Evolutionary conservation across 2,888 invertebrate species (phyloP), one percentile per base, ranked within the genome.

Genomic region (Stramonita haemastoma): DNA sequence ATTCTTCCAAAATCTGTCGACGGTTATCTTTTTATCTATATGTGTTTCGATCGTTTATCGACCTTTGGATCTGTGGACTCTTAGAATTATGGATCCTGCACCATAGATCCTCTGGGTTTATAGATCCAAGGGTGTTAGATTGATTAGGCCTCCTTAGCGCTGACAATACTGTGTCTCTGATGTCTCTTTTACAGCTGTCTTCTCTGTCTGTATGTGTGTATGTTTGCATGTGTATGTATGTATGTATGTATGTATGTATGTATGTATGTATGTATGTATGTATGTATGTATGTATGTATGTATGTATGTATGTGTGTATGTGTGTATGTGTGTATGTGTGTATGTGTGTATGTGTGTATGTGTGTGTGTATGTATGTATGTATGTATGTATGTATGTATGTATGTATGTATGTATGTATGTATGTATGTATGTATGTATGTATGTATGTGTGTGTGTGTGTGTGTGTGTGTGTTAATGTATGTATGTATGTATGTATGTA

Each of bases 301-400:
- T 84, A 56, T 84, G 84, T 84, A 56, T 84, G 84, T 84, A 56
- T 84, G 83, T 84, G 83, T 66, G 66, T 66, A 26, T 66, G 66
- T 66, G 13, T 66, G 66, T 66, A 26, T 66, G 66, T 66, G 13
- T 66, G 66, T 66, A 26, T 66, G 66, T 60, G 60, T 66, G 66
- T 66, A 26, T 66, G 66, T 66, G 13, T 66, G 66, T 66, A 26
- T 66, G 66, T 66, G 13, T 66, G 66, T 66, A 26, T 66, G 66
- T 60, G 60, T 60, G 60, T 60, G 60, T 60, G 60, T 60, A 79
- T 79, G 79, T 79, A 32, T 79, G 32, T 26, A n/a, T 79, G 2
- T 79, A 11, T 77, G 13, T 22, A 29, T 2, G 32, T 66, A 13
- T 2, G 66, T 66, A 66, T 2, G 66, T 17, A 66, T 66, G 66